Percentiles rank a stretch among this genome's conserved stretches.
Evolutionary conservation across 2,113 vertebrate species (phyloP).

Genomic region (Prochilodus magdalenae): DNA sequence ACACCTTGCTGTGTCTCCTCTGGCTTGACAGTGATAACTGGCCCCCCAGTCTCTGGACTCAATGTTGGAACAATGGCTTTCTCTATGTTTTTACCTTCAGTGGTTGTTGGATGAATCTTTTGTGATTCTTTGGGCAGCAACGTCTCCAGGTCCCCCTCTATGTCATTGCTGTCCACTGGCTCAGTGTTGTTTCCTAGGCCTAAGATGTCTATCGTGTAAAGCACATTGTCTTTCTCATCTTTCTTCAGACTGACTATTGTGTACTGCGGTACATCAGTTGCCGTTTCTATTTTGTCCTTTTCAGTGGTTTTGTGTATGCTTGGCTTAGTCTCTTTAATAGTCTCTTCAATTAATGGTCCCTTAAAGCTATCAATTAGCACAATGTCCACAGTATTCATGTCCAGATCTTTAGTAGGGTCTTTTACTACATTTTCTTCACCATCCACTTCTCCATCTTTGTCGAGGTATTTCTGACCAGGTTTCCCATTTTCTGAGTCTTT

Average conservation of each 20-base stretch:
- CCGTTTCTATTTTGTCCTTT: conserved; percentile 15
- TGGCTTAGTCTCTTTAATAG: conserved; percentile 23
- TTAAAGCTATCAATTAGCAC: conserved; percentile 33
- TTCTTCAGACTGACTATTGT: conserved; percentile 46
- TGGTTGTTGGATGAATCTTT: conserved; percentile 9
- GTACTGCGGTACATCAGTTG: conserved; percentile 23
- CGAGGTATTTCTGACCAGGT: conserved; percentile 54
- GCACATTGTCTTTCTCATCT: conserved; percentile 51
- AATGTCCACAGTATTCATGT: conserved; percentile 39
- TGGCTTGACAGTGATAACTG: conserved; percentile 39
- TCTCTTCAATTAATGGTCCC: background rate
- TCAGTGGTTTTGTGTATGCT: background rate
- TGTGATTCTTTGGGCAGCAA: background rate
- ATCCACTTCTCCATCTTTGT: conserved; percentile 50
- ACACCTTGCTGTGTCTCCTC: background rate
- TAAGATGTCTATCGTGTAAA: conserved; percentile 50
- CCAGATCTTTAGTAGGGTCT: conserved; percentile 27
- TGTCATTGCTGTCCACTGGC: conserved; percentile 52
- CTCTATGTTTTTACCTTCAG: conserved; percentile 24
- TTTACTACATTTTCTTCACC: conserved; percentile 29
- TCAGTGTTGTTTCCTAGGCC: conserved; percentile 61
- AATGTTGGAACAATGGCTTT: background rate
- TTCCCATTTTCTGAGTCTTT: conserved; percentile 54
- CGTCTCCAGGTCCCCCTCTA: conserved; percentile 36
- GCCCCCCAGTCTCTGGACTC: conserved; percentile 31